These are phyloP conservation scores for Bubo bubo DNA, from an alignment of 2,113 vertebrate species.

Conservation along the genomic window DNA sequence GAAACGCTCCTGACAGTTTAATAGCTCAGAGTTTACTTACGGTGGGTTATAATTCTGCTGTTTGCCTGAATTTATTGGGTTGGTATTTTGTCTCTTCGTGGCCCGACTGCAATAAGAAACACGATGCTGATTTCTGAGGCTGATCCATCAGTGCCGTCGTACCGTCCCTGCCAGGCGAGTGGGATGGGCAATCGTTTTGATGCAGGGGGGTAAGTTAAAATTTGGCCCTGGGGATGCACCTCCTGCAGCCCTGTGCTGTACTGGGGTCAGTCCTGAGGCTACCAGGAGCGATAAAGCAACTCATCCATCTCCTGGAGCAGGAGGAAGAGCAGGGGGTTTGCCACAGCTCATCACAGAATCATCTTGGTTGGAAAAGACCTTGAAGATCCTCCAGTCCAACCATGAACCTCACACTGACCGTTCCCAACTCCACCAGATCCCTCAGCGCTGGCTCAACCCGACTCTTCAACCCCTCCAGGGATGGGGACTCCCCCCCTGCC, in stretches of 20 bases:
- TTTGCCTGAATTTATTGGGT: neutral
- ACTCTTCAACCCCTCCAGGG: too few relatives aligned
- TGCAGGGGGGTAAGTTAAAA: neutral
- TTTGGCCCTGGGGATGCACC: neutral
- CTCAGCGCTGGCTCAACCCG: too few relatives aligned
- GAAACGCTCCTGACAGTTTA: conserved; percentile 11
- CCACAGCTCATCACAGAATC: neutral
- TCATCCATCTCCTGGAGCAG: neutral
- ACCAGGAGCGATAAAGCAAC: neutral
- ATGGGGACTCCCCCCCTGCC: too few relatives aligned
- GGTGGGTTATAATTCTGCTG: neutral
- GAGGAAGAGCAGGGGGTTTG: neutral
- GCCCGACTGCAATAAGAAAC: neutral
- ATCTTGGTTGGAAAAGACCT: too few relatives aligned
- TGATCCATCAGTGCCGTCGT: neutral
- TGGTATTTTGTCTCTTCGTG: neutral
- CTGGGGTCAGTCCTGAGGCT: neutral
- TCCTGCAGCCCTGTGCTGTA: neutral
- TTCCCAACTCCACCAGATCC: too few relatives aligned
- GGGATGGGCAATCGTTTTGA: neutral
- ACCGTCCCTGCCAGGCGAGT: neutral
- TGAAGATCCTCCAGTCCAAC: too few relatives aligned
- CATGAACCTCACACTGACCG: too few relatives aligned
- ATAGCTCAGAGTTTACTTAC: conserved; percentile 19
- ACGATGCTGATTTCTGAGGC: accelerated